A percentile compares a stretch with the other conserved stretches of the same genome.
Evolutionary conservation across 2,113 vertebrate genomes (phyloP).

Genomic region (Oryzias curvinotus): DNA sequence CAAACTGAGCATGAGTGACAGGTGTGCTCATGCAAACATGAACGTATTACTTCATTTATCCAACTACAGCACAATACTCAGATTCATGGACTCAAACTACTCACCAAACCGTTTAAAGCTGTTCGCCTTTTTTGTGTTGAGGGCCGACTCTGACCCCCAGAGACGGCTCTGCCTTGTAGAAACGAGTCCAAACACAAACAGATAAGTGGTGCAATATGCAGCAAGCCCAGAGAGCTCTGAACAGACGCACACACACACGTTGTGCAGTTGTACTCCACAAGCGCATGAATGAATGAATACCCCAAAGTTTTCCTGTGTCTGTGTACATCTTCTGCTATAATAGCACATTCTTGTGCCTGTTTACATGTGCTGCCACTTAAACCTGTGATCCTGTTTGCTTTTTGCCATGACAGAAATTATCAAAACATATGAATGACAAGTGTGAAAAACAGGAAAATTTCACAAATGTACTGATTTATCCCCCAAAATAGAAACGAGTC

Average conservation of each 20-base stretch:
- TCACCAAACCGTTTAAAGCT: conserved; percentile 46
- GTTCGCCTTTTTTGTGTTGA: conserved; percentile 43
- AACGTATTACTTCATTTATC: conserved; percentile 35
- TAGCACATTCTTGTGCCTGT: conserved; percentile 9
- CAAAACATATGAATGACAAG: conserved; percentile 14
- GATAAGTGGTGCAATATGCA: conserved; percentile 74
- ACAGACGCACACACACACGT: conserved; percentile 30
- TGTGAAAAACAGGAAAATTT: conserved; percentile 10
- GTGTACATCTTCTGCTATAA: conserved; percentile 18
- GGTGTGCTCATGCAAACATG: conserved; percentile 18
- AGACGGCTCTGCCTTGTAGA: conserved; percentile 45
- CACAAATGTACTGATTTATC: conserved; percentile 10
- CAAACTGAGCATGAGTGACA: conserved; percentile 18
- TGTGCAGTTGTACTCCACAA: not conserved
- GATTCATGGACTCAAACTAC: conserved; percentile 22
- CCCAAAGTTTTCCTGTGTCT: conserved; percentile 9
- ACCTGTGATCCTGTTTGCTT: conserved; percentile 36
- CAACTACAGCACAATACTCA: conserved; percentile 10
- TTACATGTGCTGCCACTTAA: not conserved
- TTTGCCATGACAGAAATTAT: conserved; percentile 6
- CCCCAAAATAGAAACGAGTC: conserved; percentile 9
- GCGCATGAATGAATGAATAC: conserved; percentile 25
- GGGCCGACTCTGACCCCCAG: conserved; percentile 50
- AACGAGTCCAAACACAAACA: conserved; percentile 69
- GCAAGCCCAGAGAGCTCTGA: conserved; percentile 69